A percentile compares a stretch with the other conserved stretches of the same genome.
These are phyloP conservation scores for Gastrophryne carolinensis DNA, from an alignment of 2,797 vertebrate species.

Conservation along the genomic window DNA sequence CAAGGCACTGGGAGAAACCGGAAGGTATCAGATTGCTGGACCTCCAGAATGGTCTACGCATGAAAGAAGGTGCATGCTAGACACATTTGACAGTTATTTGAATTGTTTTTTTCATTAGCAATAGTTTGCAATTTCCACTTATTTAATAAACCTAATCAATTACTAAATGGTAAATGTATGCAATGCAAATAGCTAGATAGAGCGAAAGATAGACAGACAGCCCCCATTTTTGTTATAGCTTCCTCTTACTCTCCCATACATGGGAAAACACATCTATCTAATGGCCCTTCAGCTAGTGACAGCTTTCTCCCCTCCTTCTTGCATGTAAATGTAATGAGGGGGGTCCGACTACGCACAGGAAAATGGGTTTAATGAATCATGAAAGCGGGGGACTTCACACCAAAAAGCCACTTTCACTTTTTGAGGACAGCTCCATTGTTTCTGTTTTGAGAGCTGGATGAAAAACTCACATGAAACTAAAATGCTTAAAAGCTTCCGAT, in stretches of 20 bases:
- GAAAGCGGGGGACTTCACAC: constrained; percentile 68
- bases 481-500: constrained; percentile 10
- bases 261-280: constrained; percentile 9
- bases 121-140: too few relatives aligned
- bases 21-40: too few relatives aligned
- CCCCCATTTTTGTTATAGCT: background rate
- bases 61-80: too few relatives aligned
- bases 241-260: background rate
- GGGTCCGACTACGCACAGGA: constrained; percentile 68
- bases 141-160: too few relatives aligned
- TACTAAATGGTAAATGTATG: too few relatives aligned
- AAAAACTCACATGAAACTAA: constrained; percentile 18
- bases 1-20: too few relatives aligned
- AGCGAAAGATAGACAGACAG: background rate
- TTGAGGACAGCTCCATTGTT: constrained; percentile 37
- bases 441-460: constrained; percentile 6
- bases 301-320: constrained; percentile 60
- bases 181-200: background rate
- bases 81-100: too few relatives aligned
- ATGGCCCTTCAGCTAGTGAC: constrained; percentile 55
- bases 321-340: constrained; percentile 73
- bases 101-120: too few relatives aligned
- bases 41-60: too few relatives aligned
- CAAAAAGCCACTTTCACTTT: constrained; percentile 58
- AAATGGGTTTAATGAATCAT: constrained; percentile 78